Conservation (phyloP, 2,113 vertebrate species). For the Glaucidium brasilianum region DNA sequence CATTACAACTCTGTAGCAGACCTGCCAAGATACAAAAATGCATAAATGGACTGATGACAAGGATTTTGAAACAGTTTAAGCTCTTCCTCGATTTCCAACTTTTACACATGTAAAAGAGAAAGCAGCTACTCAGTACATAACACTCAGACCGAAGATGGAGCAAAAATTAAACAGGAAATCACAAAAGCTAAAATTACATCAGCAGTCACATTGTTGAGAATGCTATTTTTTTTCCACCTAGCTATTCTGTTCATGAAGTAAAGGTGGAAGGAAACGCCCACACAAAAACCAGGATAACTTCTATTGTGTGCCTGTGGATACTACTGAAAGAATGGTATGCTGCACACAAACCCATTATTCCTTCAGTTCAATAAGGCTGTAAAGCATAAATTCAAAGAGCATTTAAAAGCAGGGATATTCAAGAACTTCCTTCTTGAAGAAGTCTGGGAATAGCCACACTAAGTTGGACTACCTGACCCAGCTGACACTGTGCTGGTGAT, state of each 20-base stretch:
- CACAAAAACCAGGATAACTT: neutral
- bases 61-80: neutral
- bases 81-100: neutral
- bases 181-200: neutral
- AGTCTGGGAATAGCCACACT: neutral
- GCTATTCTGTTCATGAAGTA: neutral
- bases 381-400: neutral
- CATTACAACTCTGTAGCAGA: conserved; percentile 97
- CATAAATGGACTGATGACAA: neutral
- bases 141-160: neutral
- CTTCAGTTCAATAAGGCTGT: neutral
- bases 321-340: neutral
- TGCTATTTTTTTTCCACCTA: neutral
- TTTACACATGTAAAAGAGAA: neutral
- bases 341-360: neutral
- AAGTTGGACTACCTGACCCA: neutral
- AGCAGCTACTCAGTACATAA: neutral
- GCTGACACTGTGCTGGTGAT: neutral
- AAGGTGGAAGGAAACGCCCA: neutral
- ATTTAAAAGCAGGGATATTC: neutral
- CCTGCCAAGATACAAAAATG: conserved; percentile 71
- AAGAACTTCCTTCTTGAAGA: neutral
- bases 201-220: neutral
- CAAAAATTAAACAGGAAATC: neutral
- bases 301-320: neutral